Evolutionary conservation across 1,140 invertebrate genomes (phyloP).

Genomic region (Scaptodrosophila lebanonensis): DNA sequence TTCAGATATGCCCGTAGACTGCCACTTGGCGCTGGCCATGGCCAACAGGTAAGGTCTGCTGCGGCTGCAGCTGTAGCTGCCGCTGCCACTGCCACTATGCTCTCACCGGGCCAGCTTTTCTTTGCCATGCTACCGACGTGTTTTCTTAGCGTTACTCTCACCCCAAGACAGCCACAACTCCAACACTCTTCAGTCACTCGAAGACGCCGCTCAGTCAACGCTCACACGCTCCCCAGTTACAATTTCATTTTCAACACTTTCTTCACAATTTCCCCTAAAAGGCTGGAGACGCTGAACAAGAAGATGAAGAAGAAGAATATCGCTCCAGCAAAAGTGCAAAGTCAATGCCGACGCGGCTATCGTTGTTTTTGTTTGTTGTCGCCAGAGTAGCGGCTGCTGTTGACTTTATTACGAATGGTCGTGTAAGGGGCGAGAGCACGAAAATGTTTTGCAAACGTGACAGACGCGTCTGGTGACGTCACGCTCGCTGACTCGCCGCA

Average conservation of each 20-base stretch:
- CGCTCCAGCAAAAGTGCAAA: constrained; percentile 44
- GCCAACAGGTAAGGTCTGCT: constrained; percentile 58
- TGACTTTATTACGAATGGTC: constrained; percentile 59
- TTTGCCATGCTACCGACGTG: constrained; percentile 46
- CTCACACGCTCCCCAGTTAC: constrained; percentile 63
- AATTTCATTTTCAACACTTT: constrained; percentile 75
- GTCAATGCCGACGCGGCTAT: constrained; percentile 43
- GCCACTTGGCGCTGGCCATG: constrained; percentile 41
- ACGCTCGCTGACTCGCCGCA: constrained; percentile 12
- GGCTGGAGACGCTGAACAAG: constrained; percentile 22
- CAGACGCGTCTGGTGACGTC: constrained; percentile 57
- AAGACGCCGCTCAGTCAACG: constrained; percentile 7
- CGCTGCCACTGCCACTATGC: constrained; percentile 17
- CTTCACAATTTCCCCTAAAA: constrained; percentile 72
- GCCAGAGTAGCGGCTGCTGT: constrained; percentile 12
- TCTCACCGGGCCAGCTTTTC: constrained; percentile 40
- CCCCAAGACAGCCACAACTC: too few species aligned
- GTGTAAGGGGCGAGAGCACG: constrained; percentile 51
- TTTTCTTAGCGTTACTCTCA: constrained; percentile 34
- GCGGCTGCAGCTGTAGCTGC: constrained; percentile 3
- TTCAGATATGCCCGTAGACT: constrained; percentile 67
- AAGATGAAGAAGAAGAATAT: constrained; percentile 8
- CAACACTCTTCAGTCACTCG: too few species aligned
- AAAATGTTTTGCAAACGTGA: constrained; percentile 57
- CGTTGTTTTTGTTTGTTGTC: too few species aligned